A percentile compares a stretch with the other conserved stretches of the same genome.
Conservation (phyloP, 2,888 invertebrate species). For the Mimas tiliae region DNA sequence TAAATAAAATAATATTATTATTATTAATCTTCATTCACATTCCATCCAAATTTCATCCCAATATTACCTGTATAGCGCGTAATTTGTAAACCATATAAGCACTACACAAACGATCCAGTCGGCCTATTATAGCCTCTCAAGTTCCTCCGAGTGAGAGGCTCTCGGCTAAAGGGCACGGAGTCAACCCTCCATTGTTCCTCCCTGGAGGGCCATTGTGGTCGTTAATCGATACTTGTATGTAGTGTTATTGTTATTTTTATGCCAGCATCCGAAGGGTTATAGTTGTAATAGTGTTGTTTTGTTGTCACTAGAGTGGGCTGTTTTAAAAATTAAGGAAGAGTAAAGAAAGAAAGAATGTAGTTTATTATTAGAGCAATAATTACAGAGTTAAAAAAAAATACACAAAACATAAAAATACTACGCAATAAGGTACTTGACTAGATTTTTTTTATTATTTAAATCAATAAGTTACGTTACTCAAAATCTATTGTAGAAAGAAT, state of each 20-base stretch:
- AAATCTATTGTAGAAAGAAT: no score
- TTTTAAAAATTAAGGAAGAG: not conserved
- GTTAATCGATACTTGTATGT: constrained; percentile 25
- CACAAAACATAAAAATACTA: no score
- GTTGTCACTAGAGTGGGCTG: not conserved
- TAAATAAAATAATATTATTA: no score
- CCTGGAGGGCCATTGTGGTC: constrained; percentile 16
- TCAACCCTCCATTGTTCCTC: constrained; percentile 19
- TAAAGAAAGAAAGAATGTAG: no score
- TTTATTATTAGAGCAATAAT: no score
- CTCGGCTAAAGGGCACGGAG: constrained; percentile 21
- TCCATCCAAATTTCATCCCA: not conserved
- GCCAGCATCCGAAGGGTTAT: constrained; percentile 4
- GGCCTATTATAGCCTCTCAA: constrained; percentile 24
- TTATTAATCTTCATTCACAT: not conserved
- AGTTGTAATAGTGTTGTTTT: constrained; percentile 1
- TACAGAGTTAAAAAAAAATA: no score
- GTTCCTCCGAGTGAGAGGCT: constrained; percentile 18
- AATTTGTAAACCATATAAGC: constrained; percentile 9
- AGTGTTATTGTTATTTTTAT: constrained; percentile 27
- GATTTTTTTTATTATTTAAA: no score
- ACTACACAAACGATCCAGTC: constrained; percentile 14
- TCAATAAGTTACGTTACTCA: no score
- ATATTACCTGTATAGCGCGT: not conserved
- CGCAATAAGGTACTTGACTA: no score